phyloP scores from a whole-genome alignment of 2,888 invertebrate species.

The Microplitis manilae region DNA sequence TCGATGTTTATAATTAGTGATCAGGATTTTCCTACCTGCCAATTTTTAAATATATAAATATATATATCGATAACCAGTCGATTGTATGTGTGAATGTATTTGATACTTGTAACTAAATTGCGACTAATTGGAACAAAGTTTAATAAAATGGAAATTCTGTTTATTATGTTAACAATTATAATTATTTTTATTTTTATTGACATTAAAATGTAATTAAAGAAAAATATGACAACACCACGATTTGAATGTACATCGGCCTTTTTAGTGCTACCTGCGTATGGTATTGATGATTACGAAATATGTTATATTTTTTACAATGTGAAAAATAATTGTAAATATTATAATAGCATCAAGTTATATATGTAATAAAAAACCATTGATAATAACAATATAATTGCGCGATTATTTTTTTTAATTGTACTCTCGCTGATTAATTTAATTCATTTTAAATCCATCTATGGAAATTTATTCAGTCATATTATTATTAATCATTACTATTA shows the following conservation, averaged over 20 bases:
- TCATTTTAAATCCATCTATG: background rate
- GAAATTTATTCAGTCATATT: too few relatives aligned
- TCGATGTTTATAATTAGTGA: background rate
- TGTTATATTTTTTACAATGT: conserved; percentile 72
- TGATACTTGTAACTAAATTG: background rate
- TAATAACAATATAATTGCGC: conserved; percentile 48
- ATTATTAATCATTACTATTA: too few relatives aligned
- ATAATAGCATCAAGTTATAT: conserved; percentile 67
- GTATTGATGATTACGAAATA: conserved; percentile 69
- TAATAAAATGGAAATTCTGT: conserved; percentile 22
- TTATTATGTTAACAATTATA: background rate
- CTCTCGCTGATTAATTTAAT: conserved; percentile 25
- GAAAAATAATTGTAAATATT: conserved; percentile 70
- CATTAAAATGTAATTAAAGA: conserved; percentile 35
- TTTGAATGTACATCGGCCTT: conserved; percentile 70
- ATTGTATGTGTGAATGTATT: conserved; percentile 14
- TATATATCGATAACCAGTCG: background rate
- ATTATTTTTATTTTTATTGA: background rate
- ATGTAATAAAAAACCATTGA: conserved; percentile 53
- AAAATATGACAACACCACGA: conserved; percentile 62
- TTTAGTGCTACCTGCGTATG: conserved; percentile 70
- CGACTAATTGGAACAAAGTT: conserved; percentile 3
- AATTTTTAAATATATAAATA: conserved; percentile 33
- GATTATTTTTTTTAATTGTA: conserved; percentile 38
- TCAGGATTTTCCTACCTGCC: conserved; percentile 35